A percentile compares a stretch with the other conserved stretches of the same genome.
phyloP scores from a whole-genome alignment of 2,888 invertebrate species.

The Teinopalpus imperialis region DNA sequence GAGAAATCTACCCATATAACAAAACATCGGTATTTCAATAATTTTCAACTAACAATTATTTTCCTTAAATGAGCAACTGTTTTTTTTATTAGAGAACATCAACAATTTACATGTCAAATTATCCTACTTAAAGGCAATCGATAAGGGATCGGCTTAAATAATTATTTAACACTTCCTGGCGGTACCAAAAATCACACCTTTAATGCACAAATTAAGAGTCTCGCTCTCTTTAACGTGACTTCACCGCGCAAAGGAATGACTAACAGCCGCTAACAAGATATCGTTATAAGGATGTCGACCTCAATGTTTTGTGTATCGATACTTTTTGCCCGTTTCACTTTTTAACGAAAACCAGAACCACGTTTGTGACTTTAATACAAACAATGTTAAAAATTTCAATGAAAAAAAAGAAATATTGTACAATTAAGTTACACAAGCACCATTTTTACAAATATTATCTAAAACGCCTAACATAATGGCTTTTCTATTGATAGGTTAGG shows the following conservation, averaged over 20 bases:
- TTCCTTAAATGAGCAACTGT: slow-evolving; percentile 20
- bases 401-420: too few species aligned
- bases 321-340: slow-evolving; percentile 41
- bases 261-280: slow-evolving; percentile 75
- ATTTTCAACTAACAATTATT: not conserved
- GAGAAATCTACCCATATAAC: too few species aligned
- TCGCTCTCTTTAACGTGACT: slow-evolving; percentile 56
- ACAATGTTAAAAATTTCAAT: too few species aligned
- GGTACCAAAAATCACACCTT: slow-evolving; percentile 72
- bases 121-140: slow-evolving; percentile 43
- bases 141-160: slow-evolving; percentile 56
- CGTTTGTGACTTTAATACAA: too few species aligned
- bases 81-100: slow-evolving; percentile 44
- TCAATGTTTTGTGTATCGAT: slow-evolving; percentile 52
- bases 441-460: too few species aligned
- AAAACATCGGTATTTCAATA: slow-evolving; percentile 1
- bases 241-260: slow-evolving; percentile 56
- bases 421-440: too few species aligned
- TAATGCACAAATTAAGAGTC: slow-evolving; percentile 68
- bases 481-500: too few species aligned
- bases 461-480: too few species aligned
- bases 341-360: not conserved
- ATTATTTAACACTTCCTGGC: slow-evolving; percentile 71
- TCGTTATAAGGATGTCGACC: slow-evolving; percentile 72
- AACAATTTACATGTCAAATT: slow-evolving; percentile 48